Evolutionary conservation across 53 echinoderm and acorn worm species (phyloP).

Genomic region (Echinometra lucunter): DNA sequence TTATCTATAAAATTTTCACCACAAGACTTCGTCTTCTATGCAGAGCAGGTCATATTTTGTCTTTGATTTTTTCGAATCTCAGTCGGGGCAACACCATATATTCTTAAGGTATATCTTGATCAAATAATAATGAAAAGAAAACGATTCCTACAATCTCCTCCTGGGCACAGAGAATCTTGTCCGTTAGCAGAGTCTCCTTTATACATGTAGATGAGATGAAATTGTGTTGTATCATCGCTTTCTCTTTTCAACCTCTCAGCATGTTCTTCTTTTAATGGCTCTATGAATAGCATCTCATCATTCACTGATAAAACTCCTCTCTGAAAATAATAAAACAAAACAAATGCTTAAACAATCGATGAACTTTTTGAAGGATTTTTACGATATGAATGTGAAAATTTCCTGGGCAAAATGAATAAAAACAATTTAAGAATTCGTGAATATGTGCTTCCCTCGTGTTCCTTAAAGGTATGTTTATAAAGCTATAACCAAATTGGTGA

Average conservation of each 20-base stretch:
- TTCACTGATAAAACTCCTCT: conserved; percentile 63
- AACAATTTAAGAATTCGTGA: neutral
- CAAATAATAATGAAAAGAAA: neutral
- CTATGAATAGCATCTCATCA: conserved; percentile 64
- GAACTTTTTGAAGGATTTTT: neutral
- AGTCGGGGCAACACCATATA: no score
- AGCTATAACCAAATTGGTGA: no score
- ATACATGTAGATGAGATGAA: conserved; percentile 80
- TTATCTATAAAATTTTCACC: no score
- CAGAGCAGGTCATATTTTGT: no score
- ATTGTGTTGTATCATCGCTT: conserved; percentile 59
- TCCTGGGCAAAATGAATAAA: neutral
- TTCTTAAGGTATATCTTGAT: no score
- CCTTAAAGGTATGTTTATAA: neutral
- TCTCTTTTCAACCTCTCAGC: conserved; percentile 70
- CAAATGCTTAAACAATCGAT: neutral
- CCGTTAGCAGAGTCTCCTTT: conserved; percentile 11
- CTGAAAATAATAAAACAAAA: conserved; percentile 48
- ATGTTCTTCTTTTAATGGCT: conserved; percentile 74
- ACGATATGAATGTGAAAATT: neutral
- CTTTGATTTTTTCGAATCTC: no score
- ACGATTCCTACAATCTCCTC: neutral
- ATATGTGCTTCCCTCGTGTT: neutral
- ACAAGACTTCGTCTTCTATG: no score
- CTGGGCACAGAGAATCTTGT: neutral